Conservation (phyloP, 2,888 invertebrate species). For the Meta bourneti region DNA sequence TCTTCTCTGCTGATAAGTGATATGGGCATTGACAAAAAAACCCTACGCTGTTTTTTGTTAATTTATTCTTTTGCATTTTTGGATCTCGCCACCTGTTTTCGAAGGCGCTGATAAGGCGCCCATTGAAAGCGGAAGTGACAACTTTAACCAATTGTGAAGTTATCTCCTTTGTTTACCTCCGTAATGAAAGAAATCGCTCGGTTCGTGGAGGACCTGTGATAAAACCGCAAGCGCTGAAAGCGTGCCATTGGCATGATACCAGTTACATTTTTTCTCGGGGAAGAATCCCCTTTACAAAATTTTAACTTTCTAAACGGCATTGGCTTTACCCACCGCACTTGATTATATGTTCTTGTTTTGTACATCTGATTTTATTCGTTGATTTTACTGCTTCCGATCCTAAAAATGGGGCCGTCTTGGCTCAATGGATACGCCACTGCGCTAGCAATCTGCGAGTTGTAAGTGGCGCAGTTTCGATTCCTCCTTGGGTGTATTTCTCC, state of each 20-base stretch:
- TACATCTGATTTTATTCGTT: no score
- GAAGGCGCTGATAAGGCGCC: slow-evolving; percentile 18
- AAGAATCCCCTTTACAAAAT: no score
- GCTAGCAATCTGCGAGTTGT: no score
- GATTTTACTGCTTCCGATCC: no score
- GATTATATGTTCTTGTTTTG: no score
- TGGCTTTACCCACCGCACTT: no score
- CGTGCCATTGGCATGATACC: not conserved
- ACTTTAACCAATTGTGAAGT: slow-evolving; percentile 25
- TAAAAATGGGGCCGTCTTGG: no score
- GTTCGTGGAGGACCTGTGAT: not conserved
- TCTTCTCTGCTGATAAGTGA: slow-evolving; percentile 21
- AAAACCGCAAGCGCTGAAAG: not conserved
- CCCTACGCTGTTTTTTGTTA: not conserved
- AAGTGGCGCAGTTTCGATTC: no score
- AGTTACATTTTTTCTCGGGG: not conserved
- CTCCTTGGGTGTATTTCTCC: no score
- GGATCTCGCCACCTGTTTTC: slow-evolving; percentile 24
- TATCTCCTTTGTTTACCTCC: slow-evolving; percentile 49
- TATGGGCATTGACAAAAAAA: not conserved
- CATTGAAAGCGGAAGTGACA: slow-evolving; percentile 42
- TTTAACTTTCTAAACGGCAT: no score
- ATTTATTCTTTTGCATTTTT: not conserved
- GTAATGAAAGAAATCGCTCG: not conserved
- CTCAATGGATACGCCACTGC: no score